Base-by-base conservation (phyloP, 2,113 vertebrate genomes). In the Indicator indicator region DNA sequence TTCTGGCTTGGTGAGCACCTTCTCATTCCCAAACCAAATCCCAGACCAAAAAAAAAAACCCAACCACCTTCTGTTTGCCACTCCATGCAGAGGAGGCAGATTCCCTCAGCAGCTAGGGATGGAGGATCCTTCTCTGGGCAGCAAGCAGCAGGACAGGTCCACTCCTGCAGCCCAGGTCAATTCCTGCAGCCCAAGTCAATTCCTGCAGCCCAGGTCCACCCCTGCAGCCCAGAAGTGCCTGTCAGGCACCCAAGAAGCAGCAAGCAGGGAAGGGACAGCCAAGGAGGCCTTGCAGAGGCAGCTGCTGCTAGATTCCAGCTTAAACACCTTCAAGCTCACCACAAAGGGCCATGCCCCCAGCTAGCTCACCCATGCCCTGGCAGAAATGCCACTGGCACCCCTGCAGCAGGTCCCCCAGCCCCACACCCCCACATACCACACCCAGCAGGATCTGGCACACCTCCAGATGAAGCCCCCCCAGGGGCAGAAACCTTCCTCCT, bases 261-360 rank as follows among this genome's bases (percentile, higher is more conserved):
- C 68, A 56, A 82, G 59, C 1, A 0, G 38, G 9, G 69, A 76
- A 30, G 56, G 32, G 68, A 56, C 6, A 56, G 64, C 36, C 50
- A 33, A 52, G 28, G 46, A 4, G 26, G 69, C 30, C 44, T 70
- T 14, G 42, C 28, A 30, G 67, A 32, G 55, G 55, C 0, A 0
- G 38, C 56, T 32, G 44, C 79, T 69, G 52, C 42, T n/a, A 64
- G 14, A 33, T 30, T 54, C 32, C 56, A n/a, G 23, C 26, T 81
- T 28, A 12, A 85, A 54, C 32, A 56, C 54, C 48, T 71, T 36
- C 38, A 44, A n/a, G 40, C 1, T 6, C 72, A 26, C 27, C 59
- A 9, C 13, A 5, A n/a, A 65, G 64, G 1, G 0, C 55, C 1
- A 0, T 1, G 5, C 6, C 30, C 80, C 68, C 72, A 67, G 32